phyloP scores from a whole-genome alignment of 2,888 invertebrate species.

The Platynereis dumerilii region DNA sequence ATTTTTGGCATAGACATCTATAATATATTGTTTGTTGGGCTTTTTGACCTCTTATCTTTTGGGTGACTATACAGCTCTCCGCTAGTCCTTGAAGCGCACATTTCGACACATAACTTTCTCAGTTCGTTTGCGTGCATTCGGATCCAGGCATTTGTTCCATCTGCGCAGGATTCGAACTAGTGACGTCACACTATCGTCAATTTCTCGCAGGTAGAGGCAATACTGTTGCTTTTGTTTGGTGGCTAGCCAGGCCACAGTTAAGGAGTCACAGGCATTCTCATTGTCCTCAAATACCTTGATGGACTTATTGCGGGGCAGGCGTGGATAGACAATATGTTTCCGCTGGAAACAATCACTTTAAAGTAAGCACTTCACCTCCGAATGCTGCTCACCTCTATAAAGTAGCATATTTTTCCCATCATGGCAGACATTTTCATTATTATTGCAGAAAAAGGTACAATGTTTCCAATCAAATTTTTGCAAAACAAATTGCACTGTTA shows the following conservation, averaged over 20 bases:
- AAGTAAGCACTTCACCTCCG: slow-evolving; percentile 15
- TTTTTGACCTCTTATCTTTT: slow-evolving; percentile 50
- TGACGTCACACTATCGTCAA: not conserved
- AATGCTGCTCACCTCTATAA: slow-evolving; percentile 5
- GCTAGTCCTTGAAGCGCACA: slow-evolving; percentile 33
- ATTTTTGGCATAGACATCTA: slow-evolving; percentile 15
- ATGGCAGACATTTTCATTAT: no score
- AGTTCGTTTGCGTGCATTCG: slow-evolving; percentile 26
- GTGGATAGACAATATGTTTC: slow-evolving; percentile 61
- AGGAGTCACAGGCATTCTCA: slow-evolving; percentile 52
- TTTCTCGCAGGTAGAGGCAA: slow-evolving; percentile 49
- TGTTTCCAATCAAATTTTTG: no score
- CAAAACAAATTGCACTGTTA: no score
- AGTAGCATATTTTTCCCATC: no score
- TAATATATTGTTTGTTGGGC: slow-evolving; percentile 47
- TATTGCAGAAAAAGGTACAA: no score
- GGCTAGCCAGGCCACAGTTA: slow-evolving; percentile 59
- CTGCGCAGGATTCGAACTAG: not conserved
- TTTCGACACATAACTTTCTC: slow-evolving; percentile 39
- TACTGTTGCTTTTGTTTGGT: slow-evolving; percentile 54
- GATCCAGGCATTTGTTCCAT: slow-evolving; percentile 13
- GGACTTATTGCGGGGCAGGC: slow-evolving; percentile 48
- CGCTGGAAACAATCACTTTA: slow-evolving; percentile 9
- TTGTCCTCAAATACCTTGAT: slow-evolving; percentile 50
- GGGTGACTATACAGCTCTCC: slow-evolving; percentile 46